Evolutionary conservation across 2,113 vertebrate species (phyloP).

Genomic region (Oceanodroma tethys): DNA sequence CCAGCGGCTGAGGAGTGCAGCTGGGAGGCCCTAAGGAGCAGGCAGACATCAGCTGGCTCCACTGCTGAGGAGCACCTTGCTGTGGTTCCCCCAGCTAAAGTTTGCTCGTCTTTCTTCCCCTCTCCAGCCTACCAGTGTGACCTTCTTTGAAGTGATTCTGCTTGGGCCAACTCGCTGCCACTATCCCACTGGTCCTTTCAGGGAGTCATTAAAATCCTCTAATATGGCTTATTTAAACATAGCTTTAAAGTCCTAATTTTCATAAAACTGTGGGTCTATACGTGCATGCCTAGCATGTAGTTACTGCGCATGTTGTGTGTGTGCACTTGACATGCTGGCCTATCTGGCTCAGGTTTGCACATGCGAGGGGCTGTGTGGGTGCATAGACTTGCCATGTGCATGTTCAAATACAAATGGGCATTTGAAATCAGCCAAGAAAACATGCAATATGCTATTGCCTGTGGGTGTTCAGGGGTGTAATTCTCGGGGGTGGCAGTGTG

Average conservation of each 20-base stretch:
- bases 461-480: neutral
- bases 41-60: fast-evolving
- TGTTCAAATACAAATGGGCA: neutral
- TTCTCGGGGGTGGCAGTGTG: neutral
- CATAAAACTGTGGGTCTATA: neutral
- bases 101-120: neutral
- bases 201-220: neutral
- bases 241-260: neutral
- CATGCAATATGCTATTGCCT: neutral
- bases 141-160: neutral
- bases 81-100: neutral
- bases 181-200: neutral
- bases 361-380: fast-evolving
- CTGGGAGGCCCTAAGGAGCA: fast-evolving
- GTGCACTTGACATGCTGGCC: neutral
- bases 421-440: neutral
- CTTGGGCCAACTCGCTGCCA: neutral
- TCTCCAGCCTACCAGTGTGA: neutral
- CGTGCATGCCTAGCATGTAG: neutral
- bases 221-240: neutral
- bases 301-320: fast-evolving
- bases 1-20: neutral
- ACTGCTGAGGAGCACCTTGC: neutral
- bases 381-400: neutral
- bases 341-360: neutral